Evolutionary conservation across 2,888 invertebrate species (phyloP).

Genomic region (Griposia aprilina): DNA sequence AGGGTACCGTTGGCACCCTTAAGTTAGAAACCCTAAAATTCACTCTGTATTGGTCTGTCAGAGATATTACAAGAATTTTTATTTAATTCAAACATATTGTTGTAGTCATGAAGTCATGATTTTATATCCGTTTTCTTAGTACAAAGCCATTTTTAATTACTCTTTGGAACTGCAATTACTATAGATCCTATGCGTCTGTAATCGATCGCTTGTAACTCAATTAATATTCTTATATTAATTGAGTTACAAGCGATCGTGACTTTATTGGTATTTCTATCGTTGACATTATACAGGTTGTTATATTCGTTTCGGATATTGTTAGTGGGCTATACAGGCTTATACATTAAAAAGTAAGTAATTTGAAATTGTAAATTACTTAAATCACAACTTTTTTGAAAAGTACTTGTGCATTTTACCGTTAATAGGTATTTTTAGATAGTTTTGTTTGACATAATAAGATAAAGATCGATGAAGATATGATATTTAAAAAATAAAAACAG

Average conservation of each 20-base stretch:
- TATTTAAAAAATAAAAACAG: neutral
- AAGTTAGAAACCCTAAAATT: neutral
- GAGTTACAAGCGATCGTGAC: neutral
- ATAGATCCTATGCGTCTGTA: neutral
- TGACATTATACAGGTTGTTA: neutral
- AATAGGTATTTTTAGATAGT: neutral
- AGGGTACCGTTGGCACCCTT: too few species aligned
- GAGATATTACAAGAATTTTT: neutral
- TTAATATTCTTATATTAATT: too few species aligned
- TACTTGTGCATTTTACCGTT: neutral
- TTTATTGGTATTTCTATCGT: conserved; percentile 3
- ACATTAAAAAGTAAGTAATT: neutral
- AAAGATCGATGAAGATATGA: neutral
- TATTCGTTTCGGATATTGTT: neutral
- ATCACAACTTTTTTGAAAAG: neutral
- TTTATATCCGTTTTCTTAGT: conserved; percentile 15
- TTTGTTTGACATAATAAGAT: neutral
- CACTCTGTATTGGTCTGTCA: neutral
- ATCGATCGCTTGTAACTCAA: too few species aligned
- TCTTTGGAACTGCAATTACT: conserved; percentile 17
- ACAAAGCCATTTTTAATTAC: conserved; percentile 32
- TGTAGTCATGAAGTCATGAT: neutral
- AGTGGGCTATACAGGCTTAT: neutral
- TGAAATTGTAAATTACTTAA: neutral
- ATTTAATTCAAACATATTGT: neutral